Base-by-base conservation (phyloP, 2,888 invertebrate species). In the Colletes collaris region DNA sequence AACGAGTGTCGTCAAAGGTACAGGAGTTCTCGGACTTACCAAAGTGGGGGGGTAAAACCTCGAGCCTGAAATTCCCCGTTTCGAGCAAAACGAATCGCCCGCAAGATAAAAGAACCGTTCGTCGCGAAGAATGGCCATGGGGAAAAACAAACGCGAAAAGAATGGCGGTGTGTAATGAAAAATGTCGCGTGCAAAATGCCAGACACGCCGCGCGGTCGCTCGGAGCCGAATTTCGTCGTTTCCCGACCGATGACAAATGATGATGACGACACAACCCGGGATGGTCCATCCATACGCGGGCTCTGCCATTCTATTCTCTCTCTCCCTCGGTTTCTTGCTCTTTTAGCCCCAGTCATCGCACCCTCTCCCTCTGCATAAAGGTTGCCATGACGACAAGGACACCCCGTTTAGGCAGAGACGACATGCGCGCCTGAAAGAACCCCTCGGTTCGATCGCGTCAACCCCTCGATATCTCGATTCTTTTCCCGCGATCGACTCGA, bases 371-470 rank as follows among this genome's bases (percentile, higher is more conserved):
- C 56, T 13, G 60, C 64, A 58, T 62, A 76, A 84, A 84, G 84
- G 90, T 91, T 90, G 85, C 89, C 89, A 89, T 91, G 88, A 86
- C 87, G 83, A 90, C 90, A 84, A 87, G 87, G 87, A 88, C 85
- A 87, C 87, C 88, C 90, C 81, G 84, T 87, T 87, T 86, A 85
- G 86, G 81, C 81, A 83, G 82, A 85, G 78, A 78, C 84, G 87
- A 82, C 82, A 84, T 86, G 85, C 87, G 87, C 87, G 82, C 56
- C 84, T 82, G 86, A 86, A 86, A 86, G 84, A 84, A 86, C 71
- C 74, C 72, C 72, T 74, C 75, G 67, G 79, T 86, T 86, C 86
- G 86, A 86, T 86, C 86, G 87, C 68, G 64, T 76, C 82, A 60
- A 60, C 77, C 80, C 81, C 82, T 79, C 85, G 86, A 86, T 85